Conservation (phyloP, 1,140 invertebrate species). For the Drosophila pruinosa region DNA sequence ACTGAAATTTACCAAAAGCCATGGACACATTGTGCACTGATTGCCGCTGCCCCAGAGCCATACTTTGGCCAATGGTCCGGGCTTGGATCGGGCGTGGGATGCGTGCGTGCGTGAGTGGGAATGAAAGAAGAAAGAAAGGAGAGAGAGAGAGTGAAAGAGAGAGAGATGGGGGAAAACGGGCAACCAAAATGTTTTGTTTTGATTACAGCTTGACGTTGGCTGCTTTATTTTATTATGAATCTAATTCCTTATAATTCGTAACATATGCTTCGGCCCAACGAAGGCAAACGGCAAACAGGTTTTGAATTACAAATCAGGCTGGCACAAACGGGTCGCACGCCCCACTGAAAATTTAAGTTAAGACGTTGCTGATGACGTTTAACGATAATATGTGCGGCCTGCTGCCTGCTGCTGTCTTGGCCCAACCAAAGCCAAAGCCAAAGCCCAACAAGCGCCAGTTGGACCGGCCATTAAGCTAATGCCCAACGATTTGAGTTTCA, state of each 20-base stretch:
- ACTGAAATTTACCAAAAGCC: conserved; percentile 69
- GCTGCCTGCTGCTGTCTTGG: conserved; percentile 14
- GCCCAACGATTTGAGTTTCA: conserved; percentile 74
- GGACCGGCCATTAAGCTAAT: conserved; percentile 72
- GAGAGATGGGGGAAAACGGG: conserved; percentile 25
- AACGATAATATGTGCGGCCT: conserved; percentile 48
- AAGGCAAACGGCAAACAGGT: conserved; percentile 50
- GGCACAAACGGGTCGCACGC: conserved; percentile 7
- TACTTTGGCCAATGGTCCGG: conserved; percentile 17
- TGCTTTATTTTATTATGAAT: conserved; percentile 81
- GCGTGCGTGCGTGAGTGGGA: conserved; percentile 45
- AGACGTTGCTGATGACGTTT: conserved; percentile 76
- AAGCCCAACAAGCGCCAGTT: conserved; percentile 50
- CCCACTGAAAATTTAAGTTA: conserved; percentile 57
- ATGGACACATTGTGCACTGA: conserved; percentile 78
- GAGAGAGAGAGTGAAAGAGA: background rate
- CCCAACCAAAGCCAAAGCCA: background rate
- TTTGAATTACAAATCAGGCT: conserved; percentile 79
- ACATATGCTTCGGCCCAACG: conserved; percentile 61
- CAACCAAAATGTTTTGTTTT: conserved; percentile 71
- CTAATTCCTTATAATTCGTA: conserved; percentile 81
- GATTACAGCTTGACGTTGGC: conserved; percentile 72
- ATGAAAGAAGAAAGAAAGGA: conserved; percentile 7
- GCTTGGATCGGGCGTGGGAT: conserved; percentile 20
- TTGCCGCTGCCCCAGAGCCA: conserved; percentile 49